Evolutionary conservation across 2,113 vertebrate genomes (phyloP).

Genomic region (Tretioscincus oriximinensis): DNA sequence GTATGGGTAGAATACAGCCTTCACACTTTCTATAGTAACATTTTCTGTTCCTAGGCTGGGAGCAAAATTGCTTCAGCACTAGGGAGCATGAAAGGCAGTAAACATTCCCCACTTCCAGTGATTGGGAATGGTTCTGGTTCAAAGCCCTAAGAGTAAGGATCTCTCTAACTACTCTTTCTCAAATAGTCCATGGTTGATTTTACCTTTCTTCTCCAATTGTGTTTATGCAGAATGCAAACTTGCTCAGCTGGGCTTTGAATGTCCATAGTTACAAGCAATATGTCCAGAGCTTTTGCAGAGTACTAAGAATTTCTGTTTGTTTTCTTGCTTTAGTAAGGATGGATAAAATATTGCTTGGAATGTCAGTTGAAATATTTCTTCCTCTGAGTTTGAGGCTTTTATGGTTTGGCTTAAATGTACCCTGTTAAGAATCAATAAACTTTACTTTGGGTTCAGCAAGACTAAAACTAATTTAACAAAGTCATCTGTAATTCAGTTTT

Average conservation of each 20-base stretch:
- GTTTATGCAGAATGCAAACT: background rate
- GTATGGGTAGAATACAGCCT: too few relatives aligned
- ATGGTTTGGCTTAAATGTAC: slow-evolving; percentile 57
- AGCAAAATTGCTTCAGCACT: too few relatives aligned
- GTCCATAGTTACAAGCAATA: slow-evolving; percentile 33
- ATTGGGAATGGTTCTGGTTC: too few relatives aligned
- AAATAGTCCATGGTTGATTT: too few relatives aligned
- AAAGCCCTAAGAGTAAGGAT: too few relatives aligned
- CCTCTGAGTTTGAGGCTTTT: slow-evolving; percentile 42
- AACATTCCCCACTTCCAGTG: too few relatives aligned
- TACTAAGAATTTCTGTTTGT: slow-evolving; percentile 41
- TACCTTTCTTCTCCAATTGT: too few relatives aligned
- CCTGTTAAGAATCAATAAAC: slow-evolving; percentile 44
- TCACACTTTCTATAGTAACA: too few relatives aligned
- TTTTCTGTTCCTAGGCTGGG: too few relatives aligned
- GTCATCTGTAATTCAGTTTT: slow-evolving; percentile 48
- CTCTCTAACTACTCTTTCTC: too few relatives aligned
- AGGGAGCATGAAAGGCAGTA: too few relatives aligned
- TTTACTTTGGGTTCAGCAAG: slow-evolving; percentile 37
- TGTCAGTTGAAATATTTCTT: slow-evolving; percentile 54
- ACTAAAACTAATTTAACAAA: slow-evolving; percentile 55
- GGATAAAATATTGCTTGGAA: slow-evolving; percentile 43
- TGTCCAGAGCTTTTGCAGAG: slow-evolving; percentile 8
- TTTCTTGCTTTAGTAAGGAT: slow-evolving; percentile 58
- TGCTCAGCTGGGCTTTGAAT: slow-evolving; percentile 27